Conservation (phyloP, 2,797 vertebrate genomes). For the Cuniculus paca region DNA sequence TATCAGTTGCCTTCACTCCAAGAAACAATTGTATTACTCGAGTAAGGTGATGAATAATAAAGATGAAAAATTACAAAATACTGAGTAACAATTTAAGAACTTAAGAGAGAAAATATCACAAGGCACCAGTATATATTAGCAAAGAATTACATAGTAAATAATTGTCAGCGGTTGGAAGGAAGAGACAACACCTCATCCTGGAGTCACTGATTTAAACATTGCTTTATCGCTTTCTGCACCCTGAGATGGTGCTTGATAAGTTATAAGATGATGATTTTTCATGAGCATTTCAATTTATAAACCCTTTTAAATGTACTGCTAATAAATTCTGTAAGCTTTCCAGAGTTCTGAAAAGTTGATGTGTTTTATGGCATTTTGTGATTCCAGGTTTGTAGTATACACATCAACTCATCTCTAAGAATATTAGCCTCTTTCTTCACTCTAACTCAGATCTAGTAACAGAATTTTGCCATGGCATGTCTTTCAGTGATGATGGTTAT, state of each 20-base stretch:
- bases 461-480: background rate
- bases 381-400: background rate
- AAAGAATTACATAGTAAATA: background rate
- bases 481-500: background rate
- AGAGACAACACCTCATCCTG: background rate
- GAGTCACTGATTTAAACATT: background rate
- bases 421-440: background rate
- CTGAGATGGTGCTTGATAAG: background rate
- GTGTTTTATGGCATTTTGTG: background rate
- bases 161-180: background rate
- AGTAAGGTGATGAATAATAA: background rate
- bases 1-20: background rate
- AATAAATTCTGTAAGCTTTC: background rate
- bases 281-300: background rate
- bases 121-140: background rate
- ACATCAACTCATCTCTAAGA: background rate
- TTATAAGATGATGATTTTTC: background rate
- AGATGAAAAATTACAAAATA: slow-evolving; percentile 9
- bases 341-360: background rate
- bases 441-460: background rate
- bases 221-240: background rate
- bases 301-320: background rate
- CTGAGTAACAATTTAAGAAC: background rate
- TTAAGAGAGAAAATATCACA: slow-evolving; percentile 25
- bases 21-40: background rate